These are phyloP conservation scores for Chelmon rostratus DNA, from an alignment of 2,797 vertebrate species.

Conservation along the genomic window DNA sequence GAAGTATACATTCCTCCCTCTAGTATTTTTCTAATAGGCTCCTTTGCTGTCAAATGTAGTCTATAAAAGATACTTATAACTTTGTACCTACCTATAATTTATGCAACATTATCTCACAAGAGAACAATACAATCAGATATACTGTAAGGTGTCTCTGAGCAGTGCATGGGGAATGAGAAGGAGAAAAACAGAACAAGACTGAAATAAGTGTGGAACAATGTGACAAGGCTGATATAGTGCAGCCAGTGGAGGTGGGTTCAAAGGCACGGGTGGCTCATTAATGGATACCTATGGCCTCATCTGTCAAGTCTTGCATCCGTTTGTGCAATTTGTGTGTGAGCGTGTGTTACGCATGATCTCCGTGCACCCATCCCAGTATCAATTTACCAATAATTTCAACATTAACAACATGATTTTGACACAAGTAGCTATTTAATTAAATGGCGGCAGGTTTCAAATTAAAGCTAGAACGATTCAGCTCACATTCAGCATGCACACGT, in stretches of 20 bases:
- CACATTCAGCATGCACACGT: neutral
- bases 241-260: conserved; percentile 47
- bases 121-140: conserved; percentile 1
- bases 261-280: conserved; percentile 65
- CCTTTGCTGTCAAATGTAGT: neutral
- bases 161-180: neutral
- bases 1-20: neutral
- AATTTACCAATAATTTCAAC: conserved; percentile 29
- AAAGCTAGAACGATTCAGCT: conserved; percentile 23
- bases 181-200: conserved; percentile 28
- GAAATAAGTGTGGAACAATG: conserved; percentile 30
- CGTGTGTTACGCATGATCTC: conserved; percentile 25
- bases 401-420: conserved; percentile 32
- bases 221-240: conserved; percentile 36
- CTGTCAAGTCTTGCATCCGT: conserved; percentile 43
- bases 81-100: neutral
- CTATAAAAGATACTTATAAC: neutral
- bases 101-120: neutral
- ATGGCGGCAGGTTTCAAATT: conserved; percentile 15
- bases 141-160: neutral
- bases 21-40: neutral
- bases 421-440: conserved; percentile 32
- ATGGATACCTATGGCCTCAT: conserved; percentile 59
- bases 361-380: conserved; percentile 16
- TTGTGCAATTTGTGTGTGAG: neutral